Conservation (phyloP, 2,888 invertebrate species). For the Salticus scenicus region DNA sequence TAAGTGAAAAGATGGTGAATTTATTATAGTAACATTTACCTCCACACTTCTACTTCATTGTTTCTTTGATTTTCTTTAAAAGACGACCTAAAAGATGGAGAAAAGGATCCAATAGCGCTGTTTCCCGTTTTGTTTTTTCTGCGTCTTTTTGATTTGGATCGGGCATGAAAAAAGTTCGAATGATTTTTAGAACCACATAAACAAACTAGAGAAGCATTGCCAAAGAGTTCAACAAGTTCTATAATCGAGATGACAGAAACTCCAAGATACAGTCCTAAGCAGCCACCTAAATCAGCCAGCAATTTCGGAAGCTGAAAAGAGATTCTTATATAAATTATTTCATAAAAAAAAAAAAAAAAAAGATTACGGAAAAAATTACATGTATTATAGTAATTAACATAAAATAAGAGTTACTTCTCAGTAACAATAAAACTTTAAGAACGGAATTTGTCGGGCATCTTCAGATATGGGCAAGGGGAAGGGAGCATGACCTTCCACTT, state of each 20-base stretch:
- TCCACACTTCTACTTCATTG: constrained; percentile 11
- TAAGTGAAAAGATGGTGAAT: too few relatives aligned
- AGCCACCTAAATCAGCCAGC: constrained; percentile 62
- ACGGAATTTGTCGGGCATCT: too few relatives aligned
- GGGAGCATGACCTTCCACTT: too few relatives aligned
- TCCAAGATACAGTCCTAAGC: constrained; percentile 56
- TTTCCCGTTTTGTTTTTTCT: not conserved
- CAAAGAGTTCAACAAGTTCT: constrained; percentile 51
- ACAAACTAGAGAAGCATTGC: constrained; percentile 39
- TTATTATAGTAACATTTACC: constrained; percentile 1
- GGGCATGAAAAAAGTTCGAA: not conserved
- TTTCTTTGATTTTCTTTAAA: constrained; percentile 10
- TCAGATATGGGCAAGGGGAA: too few relatives aligned
- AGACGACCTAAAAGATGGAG: not conserved
- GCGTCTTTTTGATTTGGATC: constrained; percentile 2
- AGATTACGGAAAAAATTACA: too few relatives aligned
- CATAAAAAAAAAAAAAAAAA: too few relatives aligned
- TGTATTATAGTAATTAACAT: too few relatives aligned
- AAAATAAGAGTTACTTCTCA: too few relatives aligned
- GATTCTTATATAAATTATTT: not conserved
- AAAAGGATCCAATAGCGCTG: not conserved
- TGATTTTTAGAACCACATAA: not conserved
- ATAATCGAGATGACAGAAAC: constrained; percentile 65
- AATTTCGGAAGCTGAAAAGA: constrained; percentile 56
- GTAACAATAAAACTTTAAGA: too few relatives aligned